Conservation (phyloP, 2,797 vertebrate species). For the Enteromius paludinosus region DNA sequence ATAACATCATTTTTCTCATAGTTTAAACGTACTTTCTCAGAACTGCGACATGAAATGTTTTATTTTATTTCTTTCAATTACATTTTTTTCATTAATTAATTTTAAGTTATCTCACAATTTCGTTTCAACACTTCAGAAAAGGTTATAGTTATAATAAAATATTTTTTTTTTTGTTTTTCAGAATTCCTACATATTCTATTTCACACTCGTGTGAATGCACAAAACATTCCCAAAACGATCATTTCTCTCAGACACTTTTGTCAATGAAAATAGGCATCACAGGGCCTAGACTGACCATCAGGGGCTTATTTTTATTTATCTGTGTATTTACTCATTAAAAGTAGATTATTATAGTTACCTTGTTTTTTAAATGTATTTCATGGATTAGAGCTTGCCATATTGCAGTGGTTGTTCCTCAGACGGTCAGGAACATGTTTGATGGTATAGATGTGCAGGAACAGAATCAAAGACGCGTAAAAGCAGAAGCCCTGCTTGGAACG, state of each 20-base stretch:
- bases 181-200: too few species aligned
- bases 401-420: too few species aligned
- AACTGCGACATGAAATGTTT: not conserved
- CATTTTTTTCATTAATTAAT: too few species aligned
- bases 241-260: not conserved
- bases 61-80: not conserved
- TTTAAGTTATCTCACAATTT: too few species aligned
- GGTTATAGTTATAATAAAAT: too few species aligned
- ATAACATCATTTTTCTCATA: too few species aligned
- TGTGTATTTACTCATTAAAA: not conserved
- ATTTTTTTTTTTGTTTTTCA: too few species aligned
- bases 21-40: not conserved
- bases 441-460: not conserved
- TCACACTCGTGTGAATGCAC: too few species aligned
- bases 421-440: not conserved
- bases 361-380: not conserved
- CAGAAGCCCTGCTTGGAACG: not conserved
- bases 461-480: constrained; percentile 5
- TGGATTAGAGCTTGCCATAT: not conserved
- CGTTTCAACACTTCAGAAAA: too few species aligned
- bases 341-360: not conserved
- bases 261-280: not conserved
- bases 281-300: not conserved
- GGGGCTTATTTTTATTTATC: not conserved
- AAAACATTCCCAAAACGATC: too few species aligned